Base-by-base conservation (phyloP, 1,140 invertebrate species). In the Drosophila grimshawi region DNA sequence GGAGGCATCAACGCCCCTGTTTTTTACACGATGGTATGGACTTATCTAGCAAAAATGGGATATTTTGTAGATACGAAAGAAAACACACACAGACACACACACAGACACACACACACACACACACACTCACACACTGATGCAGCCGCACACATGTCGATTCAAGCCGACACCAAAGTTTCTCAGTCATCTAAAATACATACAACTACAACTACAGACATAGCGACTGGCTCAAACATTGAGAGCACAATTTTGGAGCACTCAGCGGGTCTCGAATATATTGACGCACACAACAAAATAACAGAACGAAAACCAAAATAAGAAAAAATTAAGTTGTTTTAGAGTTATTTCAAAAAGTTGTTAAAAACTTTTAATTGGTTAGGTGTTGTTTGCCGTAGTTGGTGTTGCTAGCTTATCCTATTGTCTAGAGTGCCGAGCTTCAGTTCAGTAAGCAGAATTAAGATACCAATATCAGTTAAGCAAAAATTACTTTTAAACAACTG, bases 341-440 rank as follows among this genome's bases (percentile, higher is more conserved):
- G 78, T 80, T 80, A 80, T 66, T 80, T 80, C 75, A 64, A 80
- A 80, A 78, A 80, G 75, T 80, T 80, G 57, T 66, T 27, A 63
- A 77, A 80, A 80, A 80, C 68, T 80, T 80, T 80, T 80, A 80
- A 80, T 80, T 80, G 78, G 78, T 80, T 78, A 78, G 78, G 78
- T 80, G 77, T 77, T 66, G 70, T 43, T 75, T 56, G 72, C 59
- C 45, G 61, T 43, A 56, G 45, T 43, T 71, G 55, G 8, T 68
- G 32, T 53, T 56, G 33, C 45, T 64, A 55, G 45, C 41, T 43
- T 33, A 10, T 33, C 39, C 55, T 33, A 71, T 70, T 70, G 68
- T 70, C 56, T 11, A 19, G 33, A 55, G 67, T 48, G 59, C 33
- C 39, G 57, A 48, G 60, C 51, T 48, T 41, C 39, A 53, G 43